Evolutionary conservation across 2,113 vertebrate genomes (phyloP).

Genomic region (Platycercus adscitus): DNA sequence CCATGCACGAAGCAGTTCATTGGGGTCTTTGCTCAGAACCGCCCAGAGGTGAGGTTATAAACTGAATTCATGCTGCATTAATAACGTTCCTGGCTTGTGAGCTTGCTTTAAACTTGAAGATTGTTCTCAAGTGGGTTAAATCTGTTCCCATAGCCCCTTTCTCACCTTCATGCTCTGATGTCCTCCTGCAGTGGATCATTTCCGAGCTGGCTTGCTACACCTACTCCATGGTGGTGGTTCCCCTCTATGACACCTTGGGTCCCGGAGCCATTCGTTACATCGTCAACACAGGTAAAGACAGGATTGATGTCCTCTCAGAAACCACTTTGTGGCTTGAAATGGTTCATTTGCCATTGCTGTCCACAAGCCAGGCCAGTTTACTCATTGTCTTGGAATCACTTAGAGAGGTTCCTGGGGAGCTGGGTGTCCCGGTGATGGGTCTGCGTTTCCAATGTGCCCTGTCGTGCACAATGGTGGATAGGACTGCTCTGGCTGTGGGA

Average conservation of each 20-base stretch:
- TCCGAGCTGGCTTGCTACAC: slow-evolving; percentile 97
- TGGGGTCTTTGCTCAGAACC: slow-evolving; percentile 96
- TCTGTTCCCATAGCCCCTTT: not conserved
- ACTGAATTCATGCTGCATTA: not conserved
- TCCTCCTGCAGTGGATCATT: slow-evolving; percentile 91
- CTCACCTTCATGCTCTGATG: not conserved
- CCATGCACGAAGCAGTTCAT: slow-evolving; percentile 89
- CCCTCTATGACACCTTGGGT: slow-evolving; percentile 94
- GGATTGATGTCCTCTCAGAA: not conserved
- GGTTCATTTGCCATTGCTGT: not conserved
- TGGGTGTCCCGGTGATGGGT: rapidly evolving
- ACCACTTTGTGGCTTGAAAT: not conserved
- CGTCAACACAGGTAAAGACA: slow-evolving; percentile 89
- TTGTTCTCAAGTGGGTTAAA: not conserved
- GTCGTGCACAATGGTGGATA: rapidly evolving
- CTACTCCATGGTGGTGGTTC: slow-evolving; percentile 98
- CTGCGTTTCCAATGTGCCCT: rapidly evolving
- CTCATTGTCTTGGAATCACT: not conserved
- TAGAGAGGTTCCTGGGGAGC: not conserved
- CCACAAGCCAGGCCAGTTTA: not conserved
- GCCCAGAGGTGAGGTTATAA: slow-evolving; percentile 87
- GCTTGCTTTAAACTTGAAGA: not conserved
- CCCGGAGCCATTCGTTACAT: slow-evolving; percentile 94
- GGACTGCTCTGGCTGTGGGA: not conserved
- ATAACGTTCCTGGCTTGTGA: not conserved